Conservation (phyloP, 2,113 vertebrate species). For the Poicephalus gulielmi region DNA sequence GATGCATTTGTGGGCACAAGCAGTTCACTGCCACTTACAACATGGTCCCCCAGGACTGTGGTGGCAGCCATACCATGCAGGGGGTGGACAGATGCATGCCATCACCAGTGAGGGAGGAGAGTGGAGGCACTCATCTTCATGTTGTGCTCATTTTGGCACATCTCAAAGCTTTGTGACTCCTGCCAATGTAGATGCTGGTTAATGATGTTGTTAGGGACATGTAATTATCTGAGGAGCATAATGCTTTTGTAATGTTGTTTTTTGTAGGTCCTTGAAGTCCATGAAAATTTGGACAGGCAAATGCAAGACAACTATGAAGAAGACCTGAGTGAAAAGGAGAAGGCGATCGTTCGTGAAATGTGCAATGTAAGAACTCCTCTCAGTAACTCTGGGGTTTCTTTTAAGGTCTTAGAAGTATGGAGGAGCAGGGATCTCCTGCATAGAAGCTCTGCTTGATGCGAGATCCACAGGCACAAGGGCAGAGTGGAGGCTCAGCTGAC, state of each 20-base stretch:
- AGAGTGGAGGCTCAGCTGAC: neutral
- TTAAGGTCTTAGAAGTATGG: neutral
- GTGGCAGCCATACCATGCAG: neutral
- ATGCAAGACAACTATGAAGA: conserved; percentile 89
- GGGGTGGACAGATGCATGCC: neutral
- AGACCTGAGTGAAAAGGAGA: conserved; percentile 94
- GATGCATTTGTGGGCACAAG: neutral
- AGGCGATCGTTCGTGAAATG: conserved; percentile 95
- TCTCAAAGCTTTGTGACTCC: neutral
- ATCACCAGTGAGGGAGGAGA: neutral
- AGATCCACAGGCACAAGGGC: neutral
- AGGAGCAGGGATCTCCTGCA: neutral
- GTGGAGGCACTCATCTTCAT: neutral
- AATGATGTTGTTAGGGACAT: neutral
- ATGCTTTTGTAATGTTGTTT: conserved; percentile 1
- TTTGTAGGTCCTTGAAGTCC: conserved; percentile 91
- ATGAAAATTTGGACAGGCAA: conserved; percentile 94
- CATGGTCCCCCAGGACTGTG: neutral
- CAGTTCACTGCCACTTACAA: neutral
- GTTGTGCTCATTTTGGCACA: neutral
- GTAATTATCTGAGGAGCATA: neutral
- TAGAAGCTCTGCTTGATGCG: neutral
- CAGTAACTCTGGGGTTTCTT: neutral
- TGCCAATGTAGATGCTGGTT: neutral
- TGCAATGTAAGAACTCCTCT: conserved; percentile 84